A percentile compares a stretch with the other conserved stretches of the same genome.
phyloP scores from a whole-genome alignment of 2,888 invertebrate genomes.

The Aquatica leii region DNA sequence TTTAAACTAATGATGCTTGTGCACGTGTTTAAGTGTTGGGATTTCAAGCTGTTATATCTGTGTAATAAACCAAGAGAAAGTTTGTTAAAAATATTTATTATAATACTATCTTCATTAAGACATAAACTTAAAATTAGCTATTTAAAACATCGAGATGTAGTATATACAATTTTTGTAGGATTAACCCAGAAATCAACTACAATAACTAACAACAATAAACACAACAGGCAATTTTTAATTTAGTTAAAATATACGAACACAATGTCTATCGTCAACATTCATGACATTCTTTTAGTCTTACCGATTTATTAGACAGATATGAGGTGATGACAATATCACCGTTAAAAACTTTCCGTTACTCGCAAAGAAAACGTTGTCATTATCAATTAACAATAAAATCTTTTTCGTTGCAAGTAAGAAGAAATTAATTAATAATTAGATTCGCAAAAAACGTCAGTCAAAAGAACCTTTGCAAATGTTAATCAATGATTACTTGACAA shows the following conservation, averaged over 20 bases:
- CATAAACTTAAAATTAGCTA: conserved; percentile 25
- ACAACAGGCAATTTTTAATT: conserved; percentile 40
- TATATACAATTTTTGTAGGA: conserved; percentile 22
- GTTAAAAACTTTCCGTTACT: conserved; percentile 39
- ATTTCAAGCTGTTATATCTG: too few relatives aligned
- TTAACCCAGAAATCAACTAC: conserved; percentile 29
- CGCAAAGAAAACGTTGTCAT: conserved; percentile 35
- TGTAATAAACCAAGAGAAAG: too few relatives aligned
- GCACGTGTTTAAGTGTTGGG: too few relatives aligned
- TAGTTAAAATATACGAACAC: conserved; percentile 42
- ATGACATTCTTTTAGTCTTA: conserved; percentile 33
- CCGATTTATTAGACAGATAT: conserved; percentile 36
- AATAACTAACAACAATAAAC: conserved; percentile 44
- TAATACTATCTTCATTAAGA: conserved; percentile 22
- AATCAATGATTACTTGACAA: conserved; percentile 17
- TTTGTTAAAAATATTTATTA: conserved; percentile 26
- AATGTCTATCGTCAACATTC: conserved; percentile 37
- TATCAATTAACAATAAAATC: conserved; percentile 18
- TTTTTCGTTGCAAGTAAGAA: conserved; percentile 40
- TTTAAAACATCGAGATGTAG: conserved; percentile 11
- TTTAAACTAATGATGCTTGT: too few relatives aligned
- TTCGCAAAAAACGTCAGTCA: conserved; percentile 29
- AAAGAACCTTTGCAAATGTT: conserved; percentile 19
- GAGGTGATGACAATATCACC: conserved; percentile 43
- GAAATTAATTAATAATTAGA: conserved; percentile 30